phyloP scores from a whole-genome alignment of 2,797 vertebrate genomes.

The Pristis pectinata region DNA sequence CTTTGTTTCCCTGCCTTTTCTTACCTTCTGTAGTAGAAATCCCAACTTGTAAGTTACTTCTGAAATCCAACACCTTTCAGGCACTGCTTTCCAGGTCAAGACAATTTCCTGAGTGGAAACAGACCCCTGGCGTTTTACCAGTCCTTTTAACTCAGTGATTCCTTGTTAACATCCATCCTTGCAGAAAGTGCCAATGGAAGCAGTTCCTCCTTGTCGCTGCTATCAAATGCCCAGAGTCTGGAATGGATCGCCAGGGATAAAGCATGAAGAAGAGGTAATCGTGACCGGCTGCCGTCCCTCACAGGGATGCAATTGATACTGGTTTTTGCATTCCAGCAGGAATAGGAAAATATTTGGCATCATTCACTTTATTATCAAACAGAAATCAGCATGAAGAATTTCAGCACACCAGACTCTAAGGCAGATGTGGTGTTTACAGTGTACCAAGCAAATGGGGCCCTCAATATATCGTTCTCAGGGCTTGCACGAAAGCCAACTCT shows the following conservation, averaged over 20 bases:
- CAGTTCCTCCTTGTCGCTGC: not conserved
- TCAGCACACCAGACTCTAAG: not conserved
- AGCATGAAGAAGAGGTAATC: not conserved
- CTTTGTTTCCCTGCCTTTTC: too few species aligned
- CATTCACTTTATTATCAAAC: not conserved
- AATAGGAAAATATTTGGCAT: not conserved
- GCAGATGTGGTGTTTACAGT: not conserved
- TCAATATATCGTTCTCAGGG: not conserved
- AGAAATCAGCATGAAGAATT: not conserved
- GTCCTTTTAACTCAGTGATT: not conserved
- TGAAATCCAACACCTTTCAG: not conserved
- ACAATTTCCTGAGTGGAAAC: not conserved
- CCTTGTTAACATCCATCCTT: not conserved
- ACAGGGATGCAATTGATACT: not conserved
- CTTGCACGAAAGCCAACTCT: not conserved
- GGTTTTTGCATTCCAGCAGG: not conserved
- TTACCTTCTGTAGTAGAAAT: too few species aligned
- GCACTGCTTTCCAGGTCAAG: not conserved
- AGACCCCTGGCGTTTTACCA: not conserved
- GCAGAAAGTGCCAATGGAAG: not conserved
- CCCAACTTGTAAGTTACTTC: not conserved
- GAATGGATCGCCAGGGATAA: not conserved
- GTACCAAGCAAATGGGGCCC: constrained; percentile 3
- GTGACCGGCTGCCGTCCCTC: not conserved
- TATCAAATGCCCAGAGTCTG: not conserved